Percentiles rank a stretch among this genome's conserved stretches.
Evolutionary conservation across 2,113 vertebrate species (phyloP).

Genomic region (Potamarius usumacintae): DNA sequence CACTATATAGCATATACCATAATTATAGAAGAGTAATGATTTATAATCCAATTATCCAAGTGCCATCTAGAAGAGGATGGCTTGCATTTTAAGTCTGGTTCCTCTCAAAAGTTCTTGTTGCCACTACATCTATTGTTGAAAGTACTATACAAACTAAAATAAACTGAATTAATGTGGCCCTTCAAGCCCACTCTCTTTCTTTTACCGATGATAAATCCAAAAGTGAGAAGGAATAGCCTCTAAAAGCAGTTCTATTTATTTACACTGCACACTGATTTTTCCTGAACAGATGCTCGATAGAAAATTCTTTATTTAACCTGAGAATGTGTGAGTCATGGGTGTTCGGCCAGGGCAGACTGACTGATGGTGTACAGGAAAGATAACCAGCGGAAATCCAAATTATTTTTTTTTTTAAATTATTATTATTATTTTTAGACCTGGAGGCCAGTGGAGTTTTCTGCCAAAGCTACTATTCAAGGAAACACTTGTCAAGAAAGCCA

Average conservation of each 20-base stretch:
- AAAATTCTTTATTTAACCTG: conserved; percentile 2
- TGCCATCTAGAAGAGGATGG: not conserved
- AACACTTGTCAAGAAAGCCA: not conserved
- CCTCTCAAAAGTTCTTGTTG: not conserved
- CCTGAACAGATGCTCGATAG: not conserved
- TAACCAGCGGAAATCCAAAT: not conserved
- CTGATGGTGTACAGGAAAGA: conserved; percentile 1
- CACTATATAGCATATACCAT: not conserved
- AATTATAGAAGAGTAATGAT: no score
- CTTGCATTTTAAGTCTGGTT: not conserved
- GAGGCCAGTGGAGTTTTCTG: not conserved
- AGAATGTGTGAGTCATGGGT: not conserved
- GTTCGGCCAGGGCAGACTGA: not conserved
- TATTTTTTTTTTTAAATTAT: not conserved
- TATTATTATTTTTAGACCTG: not conserved
- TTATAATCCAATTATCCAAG: not conserved
- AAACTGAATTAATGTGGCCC: not conserved
- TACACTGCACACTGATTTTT: not conserved
- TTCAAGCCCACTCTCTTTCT: not conserved
- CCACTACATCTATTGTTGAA: not conserved
- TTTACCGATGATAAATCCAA: not conserved
- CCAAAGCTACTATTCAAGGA: conserved; percentile 8
- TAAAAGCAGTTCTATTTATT: not conserved
- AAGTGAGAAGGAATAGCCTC: not conserved
- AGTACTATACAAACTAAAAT: not conserved